Conservation (phyloP, 2,797 vertebrate species). For the Sebastes steindachneri region DNA sequence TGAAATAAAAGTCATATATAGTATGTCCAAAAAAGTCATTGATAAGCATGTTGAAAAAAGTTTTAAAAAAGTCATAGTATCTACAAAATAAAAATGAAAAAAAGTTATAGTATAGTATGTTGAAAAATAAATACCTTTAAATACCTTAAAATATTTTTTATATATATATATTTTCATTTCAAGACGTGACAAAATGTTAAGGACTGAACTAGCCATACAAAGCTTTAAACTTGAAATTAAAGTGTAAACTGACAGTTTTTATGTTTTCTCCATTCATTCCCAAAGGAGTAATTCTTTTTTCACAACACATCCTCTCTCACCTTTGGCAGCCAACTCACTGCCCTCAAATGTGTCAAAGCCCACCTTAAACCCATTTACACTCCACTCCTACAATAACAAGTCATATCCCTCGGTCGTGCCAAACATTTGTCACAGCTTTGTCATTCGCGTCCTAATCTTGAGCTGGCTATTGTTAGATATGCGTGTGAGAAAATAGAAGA, state of each 20-base stretch:
- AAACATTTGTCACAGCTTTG: constrained; percentile 24
- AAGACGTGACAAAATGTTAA: not conserved
- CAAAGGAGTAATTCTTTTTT: not conserved
- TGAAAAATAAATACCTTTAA: too few species aligned
- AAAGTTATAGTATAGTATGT: too few species aligned
- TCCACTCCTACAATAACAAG: constrained; percentile 8
- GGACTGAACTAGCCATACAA: not conserved
- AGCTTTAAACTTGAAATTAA: not conserved
- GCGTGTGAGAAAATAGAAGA: constrained; percentile 26
- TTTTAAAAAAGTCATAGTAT: too few species aligned
- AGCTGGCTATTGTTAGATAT: constrained; percentile 43
- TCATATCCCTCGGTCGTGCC: constrained; percentile 9
- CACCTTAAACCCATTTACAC: not conserved
- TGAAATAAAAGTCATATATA: too few species aligned
- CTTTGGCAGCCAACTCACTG: not conserved
- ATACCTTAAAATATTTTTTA: too few species aligned
- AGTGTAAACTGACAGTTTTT: not conserved
- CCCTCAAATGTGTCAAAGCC: not conserved
- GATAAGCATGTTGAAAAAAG: too few species aligned
- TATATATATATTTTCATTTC: too few species aligned
- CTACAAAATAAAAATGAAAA: too few species aligned
- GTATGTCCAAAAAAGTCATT: too few species aligned
- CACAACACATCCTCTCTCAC: not conserved
- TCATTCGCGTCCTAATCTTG: not conserved
- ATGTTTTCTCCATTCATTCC: not conserved